Conservation (phyloP, 2,113 vertebrate species). For the Verasper variegatus region DNA sequence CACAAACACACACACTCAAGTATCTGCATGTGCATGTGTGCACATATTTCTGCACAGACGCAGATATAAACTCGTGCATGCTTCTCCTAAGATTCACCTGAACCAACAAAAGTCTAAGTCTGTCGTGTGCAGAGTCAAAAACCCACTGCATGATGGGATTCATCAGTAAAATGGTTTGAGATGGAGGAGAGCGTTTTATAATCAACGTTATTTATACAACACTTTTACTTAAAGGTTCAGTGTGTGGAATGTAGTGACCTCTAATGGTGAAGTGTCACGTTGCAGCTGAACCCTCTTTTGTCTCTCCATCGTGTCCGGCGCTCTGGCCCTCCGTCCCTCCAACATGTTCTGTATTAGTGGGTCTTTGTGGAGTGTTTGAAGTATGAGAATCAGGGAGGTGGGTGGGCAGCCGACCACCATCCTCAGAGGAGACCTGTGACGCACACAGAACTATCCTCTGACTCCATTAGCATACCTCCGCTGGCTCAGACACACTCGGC, state of each 20-base stretch:
- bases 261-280: too few species aligned
- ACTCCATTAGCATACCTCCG: constrained; percentile 66
- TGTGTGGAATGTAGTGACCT: too few species aligned
- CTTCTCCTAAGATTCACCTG: neutral
- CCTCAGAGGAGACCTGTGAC: constrained; percentile 60
- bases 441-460: constrained; percentile 67
- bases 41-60: neutral
- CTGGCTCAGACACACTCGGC: constrained; percentile 38
- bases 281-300: neutral
- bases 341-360: constrained; percentile 80
- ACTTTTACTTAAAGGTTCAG: too few species aligned
- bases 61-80: neutral
- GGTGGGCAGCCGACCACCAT: constrained; percentile 48
- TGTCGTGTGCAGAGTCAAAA: neutral
- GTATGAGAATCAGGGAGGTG: constrained; percentile 46
- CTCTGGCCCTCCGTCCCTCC: constrained; percentile 36
- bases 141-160: neutral
- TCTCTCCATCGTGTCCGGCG: constrained; percentile 28
- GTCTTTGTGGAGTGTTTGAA: constrained; percentile 64
- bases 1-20: constrained; percentile 6
- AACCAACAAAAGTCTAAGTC: too few species aligned
- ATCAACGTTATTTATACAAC: too few species aligned
- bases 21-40: constrained; percentile 6
- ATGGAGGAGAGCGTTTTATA: neutral
- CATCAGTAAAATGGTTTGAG: neutral